phyloP scores from a whole-genome alignment of 2,113 vertebrate species.

The Tringa solitaria region DNA sequence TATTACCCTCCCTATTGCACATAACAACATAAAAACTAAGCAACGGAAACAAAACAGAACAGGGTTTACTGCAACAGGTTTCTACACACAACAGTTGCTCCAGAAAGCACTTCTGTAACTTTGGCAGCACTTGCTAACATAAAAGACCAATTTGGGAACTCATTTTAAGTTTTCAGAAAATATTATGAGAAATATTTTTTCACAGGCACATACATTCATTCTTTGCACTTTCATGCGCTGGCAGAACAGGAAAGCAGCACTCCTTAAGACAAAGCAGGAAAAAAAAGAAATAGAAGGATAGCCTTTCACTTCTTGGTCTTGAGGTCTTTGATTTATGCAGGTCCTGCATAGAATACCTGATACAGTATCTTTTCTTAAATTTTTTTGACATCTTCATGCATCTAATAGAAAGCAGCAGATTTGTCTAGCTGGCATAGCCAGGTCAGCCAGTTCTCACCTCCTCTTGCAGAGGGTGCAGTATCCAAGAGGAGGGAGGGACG shows the following conservation, averaged over 20 bases:
- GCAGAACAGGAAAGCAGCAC: not conserved
- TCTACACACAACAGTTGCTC: not conserved
- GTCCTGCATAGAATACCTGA: not conserved
- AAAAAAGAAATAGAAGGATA: not conserved
- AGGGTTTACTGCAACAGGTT: slow-evolving; percentile 26
- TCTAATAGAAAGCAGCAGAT: not conserved
- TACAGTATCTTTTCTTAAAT: not conserved
- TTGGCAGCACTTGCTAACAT: not conserved
- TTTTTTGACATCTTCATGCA: not conserved
- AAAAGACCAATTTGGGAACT: slow-evolving; percentile 13
- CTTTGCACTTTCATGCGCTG: not conserved
- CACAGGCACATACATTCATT: not conserved
- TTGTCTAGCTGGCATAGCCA: not conserved
- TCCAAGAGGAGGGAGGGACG: not conserved
- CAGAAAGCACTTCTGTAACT: slow-evolving; percentile 2
- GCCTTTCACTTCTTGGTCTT: not conserved
- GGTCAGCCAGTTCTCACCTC: not conserved
- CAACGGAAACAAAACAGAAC: slow-evolving; percentile 1
- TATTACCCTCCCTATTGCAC: slow-evolving; percentile 1
- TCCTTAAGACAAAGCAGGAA: not conserved
- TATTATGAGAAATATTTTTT: not conserved
- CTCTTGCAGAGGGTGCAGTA: not conserved
- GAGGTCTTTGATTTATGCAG: not conserved
- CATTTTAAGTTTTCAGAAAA: not conserved
- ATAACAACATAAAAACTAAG: slow-evolving; percentile 24